A percentile compares a stretch with the other conserved stretches of the same genome.
Conservation (phyloP, 2,113 vertebrate genomes). For the Xiphorhynchus elegans region DNA sequence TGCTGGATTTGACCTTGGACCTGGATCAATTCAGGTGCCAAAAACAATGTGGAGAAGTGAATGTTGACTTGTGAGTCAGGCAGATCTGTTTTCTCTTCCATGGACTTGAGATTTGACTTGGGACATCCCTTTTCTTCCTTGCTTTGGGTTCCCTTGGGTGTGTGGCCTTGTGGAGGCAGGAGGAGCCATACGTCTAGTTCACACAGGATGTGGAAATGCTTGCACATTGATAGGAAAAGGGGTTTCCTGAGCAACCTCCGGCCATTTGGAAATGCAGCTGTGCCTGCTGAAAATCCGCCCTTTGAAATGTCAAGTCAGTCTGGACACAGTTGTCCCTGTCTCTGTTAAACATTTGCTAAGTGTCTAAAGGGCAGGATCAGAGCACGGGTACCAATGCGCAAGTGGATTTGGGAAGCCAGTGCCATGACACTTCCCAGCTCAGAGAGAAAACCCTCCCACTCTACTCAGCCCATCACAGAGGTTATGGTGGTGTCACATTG, state of each 20-base stretch:
- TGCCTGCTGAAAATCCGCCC: background rate
- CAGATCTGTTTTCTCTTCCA: background rate
- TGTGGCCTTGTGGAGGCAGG: slow-evolving; percentile 79
- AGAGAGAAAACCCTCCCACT: background rate
- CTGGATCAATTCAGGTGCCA: background rate
- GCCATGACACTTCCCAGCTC: background rate
- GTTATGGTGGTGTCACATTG: background rate
- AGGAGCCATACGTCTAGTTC: slow-evolving; percentile 78
- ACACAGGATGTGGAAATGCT: slow-evolving; percentile 80
- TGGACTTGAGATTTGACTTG: background rate
- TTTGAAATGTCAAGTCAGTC: background rate
- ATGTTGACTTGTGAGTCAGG: background rate
- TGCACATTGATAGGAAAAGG: background rate
- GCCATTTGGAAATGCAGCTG: background rate
- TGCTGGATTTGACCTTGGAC: background rate
- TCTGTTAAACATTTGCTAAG: background rate
- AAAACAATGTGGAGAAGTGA: background rate
- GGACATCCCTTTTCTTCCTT: background rate
- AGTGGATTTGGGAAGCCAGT: background rate
- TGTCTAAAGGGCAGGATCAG: background rate
- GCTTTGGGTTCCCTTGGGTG: background rate
- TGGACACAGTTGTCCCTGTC: background rate
- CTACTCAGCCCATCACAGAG: background rate
- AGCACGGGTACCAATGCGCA: background rate
- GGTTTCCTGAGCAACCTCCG: background rate